A percentile compares a stretch with the other conserved stretches of the same genome.
phyloP scores from a whole-genome alignment of 23 tunicate genomes.

The Pegea sp. region DNA sequence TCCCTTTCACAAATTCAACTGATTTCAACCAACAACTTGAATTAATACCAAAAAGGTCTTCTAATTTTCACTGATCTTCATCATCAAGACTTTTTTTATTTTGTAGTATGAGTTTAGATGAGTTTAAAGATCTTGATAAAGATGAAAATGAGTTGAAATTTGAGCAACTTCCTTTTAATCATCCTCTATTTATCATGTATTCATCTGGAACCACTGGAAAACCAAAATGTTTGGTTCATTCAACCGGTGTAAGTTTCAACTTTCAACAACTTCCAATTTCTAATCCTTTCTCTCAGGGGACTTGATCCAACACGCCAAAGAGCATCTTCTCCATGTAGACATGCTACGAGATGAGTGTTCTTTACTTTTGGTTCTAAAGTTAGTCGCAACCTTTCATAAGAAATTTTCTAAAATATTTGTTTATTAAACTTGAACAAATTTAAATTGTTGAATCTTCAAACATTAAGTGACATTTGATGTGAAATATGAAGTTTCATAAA shows the following conservation, averaged over 20 bases:
- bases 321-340: constrained; percentile 68
- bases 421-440: not conserved
- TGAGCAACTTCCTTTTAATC: constrained; percentile 73
- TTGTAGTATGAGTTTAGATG: constrained; percentile 17
- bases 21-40: too few relatives aligned
- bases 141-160: too few relatives aligned
- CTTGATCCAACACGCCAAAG: constrained; percentile 57
- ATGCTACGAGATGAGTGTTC: constrained; percentile 57
- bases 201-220: constrained; percentile 91
- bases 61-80: not conserved
- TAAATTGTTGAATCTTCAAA: not conserved
- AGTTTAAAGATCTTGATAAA: constrained; percentile 13
- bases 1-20: too few relatives aligned
- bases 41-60: constrained; percentile 40
- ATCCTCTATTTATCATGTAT: constrained; percentile 78
- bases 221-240: constrained; percentile 93
- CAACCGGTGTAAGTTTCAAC: constrained; percentile 48
- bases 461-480: not conserved
- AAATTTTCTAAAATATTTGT: not conserved
- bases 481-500: constrained; percentile 5
- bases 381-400: not conserved
- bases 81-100: not conserved
- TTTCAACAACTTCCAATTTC: not conserved
- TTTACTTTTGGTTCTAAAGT: constrained; percentile 58
- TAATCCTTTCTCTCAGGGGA: constrained; percentile 25